These are phyloP conservation scores for Eurystomus glaucurus DNA, from an alignment of 2,797 vertebrate species.

Conservation along the genomic window DNA sequence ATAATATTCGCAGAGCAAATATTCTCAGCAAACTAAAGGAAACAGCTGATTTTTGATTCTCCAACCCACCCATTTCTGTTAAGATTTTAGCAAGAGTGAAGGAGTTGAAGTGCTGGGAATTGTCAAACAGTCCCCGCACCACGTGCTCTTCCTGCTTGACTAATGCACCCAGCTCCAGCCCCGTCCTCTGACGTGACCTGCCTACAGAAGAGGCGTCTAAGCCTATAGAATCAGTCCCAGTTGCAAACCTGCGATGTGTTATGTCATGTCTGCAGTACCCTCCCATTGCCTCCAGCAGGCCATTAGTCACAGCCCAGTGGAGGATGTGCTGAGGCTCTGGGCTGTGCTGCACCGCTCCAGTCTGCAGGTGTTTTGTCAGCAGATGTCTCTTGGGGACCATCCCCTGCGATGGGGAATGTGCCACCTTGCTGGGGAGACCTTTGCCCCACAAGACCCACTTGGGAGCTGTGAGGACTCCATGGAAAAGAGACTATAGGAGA, in stretches of 20 bases:
- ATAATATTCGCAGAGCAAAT: neutral
- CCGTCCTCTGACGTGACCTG: neutral
- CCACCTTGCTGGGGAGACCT: neutral
- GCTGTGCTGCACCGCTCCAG: rapidly evolving
- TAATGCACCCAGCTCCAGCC: neutral
- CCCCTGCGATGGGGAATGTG: neutral
- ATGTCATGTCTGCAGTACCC: neutral
- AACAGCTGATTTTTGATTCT: neutral
- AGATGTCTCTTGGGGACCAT: neutral
- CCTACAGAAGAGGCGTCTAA: neutral
- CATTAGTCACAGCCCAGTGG: neutral
- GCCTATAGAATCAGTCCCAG: rapidly evolving
- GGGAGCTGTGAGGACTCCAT: neutral
- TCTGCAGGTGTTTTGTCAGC: neutral
- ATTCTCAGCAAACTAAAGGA: neutral
- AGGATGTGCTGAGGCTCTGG: neutral
- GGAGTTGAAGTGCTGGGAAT: neutral
- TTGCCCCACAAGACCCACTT: neutral
- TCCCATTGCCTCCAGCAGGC: neutral
- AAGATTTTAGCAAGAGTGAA: neutral
- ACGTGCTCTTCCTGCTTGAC: neutral
- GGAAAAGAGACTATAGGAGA: neutral
- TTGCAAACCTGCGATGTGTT: neutral
- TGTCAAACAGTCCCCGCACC: neutral
- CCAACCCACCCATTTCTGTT: neutral